A percentile compares a stretch with the other conserved stretches of the same genome.
Conservation (phyloP, 92 coral and sea anemone species). For the Umimayanthus kanabou region DNA sequence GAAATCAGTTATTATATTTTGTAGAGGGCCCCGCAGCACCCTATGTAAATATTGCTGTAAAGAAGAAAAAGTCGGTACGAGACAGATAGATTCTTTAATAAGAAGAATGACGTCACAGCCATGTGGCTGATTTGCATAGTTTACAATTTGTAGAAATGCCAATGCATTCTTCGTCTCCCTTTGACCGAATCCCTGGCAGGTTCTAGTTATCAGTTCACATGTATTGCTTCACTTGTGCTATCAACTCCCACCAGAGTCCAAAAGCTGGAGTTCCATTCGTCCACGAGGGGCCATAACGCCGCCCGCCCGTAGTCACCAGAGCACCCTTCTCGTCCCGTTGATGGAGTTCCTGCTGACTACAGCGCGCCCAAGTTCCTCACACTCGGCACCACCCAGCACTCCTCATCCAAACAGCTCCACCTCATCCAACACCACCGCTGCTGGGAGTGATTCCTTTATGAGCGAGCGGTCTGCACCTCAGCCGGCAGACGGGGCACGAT, state of each 20-base stretch:
- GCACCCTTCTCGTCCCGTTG: slow-evolving; percentile 60
- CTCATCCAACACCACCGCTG: slow-evolving; percentile 23
- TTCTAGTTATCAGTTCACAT: not conserved
- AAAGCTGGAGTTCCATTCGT: slow-evolving; percentile 71
- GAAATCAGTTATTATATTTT: not conserved
- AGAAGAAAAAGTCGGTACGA: too few relatives aligned
- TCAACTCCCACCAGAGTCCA: slow-evolving; percentile 46
- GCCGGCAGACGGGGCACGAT: slow-evolving; percentile 12
- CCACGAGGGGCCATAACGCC: slow-evolving; percentile 83
- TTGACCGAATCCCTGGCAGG: not conserved
- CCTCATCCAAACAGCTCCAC: slow-evolving; percentile 59
- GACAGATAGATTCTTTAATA: too few relatives aligned
- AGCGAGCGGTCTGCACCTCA: not conserved
- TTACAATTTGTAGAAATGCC: too few relatives aligned
- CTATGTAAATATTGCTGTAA: too few relatives aligned
- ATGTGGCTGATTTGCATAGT: too few relatives aligned
- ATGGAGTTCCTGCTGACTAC: slow-evolving; percentile 54
- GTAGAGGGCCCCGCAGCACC: not conserved
- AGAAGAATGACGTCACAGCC: too few relatives aligned
- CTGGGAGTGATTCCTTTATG: slow-evolving; percentile 4
- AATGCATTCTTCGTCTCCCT: not conserved
- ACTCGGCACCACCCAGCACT: slow-evolving; percentile 85
- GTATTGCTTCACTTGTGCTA: not conserved
- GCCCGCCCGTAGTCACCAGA: slow-evolving; percentile 74
- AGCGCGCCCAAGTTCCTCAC: slow-evolving; percentile 80